Percentiles rank a stretch among this genome's conserved stretches.
Conservation (phyloP, 2,888 invertebrate genomes). For the Thecophora atra region DNA sequence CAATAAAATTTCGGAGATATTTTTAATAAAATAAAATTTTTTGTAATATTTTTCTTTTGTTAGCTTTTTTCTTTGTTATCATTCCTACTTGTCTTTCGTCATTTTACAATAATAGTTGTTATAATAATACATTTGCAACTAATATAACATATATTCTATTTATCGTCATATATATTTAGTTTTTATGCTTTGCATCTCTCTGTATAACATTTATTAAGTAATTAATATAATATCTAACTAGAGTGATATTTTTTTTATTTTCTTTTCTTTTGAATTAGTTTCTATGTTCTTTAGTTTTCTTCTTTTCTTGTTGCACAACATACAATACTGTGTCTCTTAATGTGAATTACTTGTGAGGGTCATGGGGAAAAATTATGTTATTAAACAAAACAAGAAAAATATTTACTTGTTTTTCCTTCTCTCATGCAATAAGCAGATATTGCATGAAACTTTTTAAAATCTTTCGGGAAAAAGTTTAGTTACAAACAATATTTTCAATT, state of each 20-base stretch:
- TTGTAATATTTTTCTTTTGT: neutral
- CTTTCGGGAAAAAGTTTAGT: too few species aligned
- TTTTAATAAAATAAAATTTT: too few species aligned
- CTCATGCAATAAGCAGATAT: too few species aligned
- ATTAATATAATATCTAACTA: constrained; percentile 32
- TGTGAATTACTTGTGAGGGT: too few species aligned
- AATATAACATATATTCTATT: constrained; percentile 37
- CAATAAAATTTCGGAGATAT: too few species aligned
- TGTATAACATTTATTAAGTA: constrained; percentile 34
- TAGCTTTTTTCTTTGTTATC: constrained; percentile 25
- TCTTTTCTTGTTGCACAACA: neutral
- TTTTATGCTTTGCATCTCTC: constrained; percentile 37
- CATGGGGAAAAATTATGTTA: too few species aligned
- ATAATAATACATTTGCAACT: constrained; percentile 39
- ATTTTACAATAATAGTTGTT: constrained; percentile 27
- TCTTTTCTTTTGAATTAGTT: neutral
- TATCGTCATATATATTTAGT: constrained; percentile 19
- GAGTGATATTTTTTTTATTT: constrained; percentile 26
- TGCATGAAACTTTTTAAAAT: too few species aligned
- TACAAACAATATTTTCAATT: too few species aligned
- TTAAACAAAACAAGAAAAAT: too few species aligned
- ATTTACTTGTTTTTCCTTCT: too few species aligned
- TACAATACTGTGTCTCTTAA: too few species aligned
- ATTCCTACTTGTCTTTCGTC: neutral
- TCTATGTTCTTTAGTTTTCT: constrained; percentile 8